Base-by-base conservation (phyloP, 2,888 invertebrate genomes). In the Alloplasta piceator region DNA sequence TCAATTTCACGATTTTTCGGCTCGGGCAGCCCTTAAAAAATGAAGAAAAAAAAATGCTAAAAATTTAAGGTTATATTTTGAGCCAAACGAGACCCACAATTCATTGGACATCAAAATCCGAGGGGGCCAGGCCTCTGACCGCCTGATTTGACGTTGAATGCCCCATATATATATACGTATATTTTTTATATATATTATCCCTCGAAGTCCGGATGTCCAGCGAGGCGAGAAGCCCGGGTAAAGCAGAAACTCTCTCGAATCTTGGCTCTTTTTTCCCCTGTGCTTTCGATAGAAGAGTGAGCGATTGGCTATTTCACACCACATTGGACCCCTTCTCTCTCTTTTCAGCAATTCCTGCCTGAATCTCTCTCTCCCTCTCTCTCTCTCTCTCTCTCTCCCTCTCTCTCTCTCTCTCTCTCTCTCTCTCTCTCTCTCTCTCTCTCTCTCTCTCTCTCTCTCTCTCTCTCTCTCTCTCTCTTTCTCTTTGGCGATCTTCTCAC, bases 221-320 rank as follows among this genome's bases (percentile, higher is more conserved):
- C 78, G 82, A 80, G 76, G 80, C 84, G 84, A 80, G 76, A 78
- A 83, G 68, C 75, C 36, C 71, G 56, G 41, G 64, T 16, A 60
- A 14, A 41, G 68, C 67, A 50, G 61, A 70, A 55, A 64, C 68
- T 72, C 55, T 60, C 50, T 70, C 16, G 43, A 14, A 14, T 68
- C 75, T 48, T 39, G 48, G 26, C 26, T 12, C 14, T 52, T 41
- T 50, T 56, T 58, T 41, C 68, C 68, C 58, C 64, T 60, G 58
- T 58, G 48, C 67, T 68, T 9, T 26, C 46, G 50, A 12, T 70
- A 52, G 48, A 38, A 68, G 46, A 80, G 80, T 87, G 86, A 87
- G 83, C 86, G 86, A 87, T 88, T 87, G 87, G 87, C 87, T 87
- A 88, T 88, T 88, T 88, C 88, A 88, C 88, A 88, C 87, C 85